phyloP scores from a whole-genome alignment of 2,113 vertebrate genomes.

The Urocynchramus pylzowi region DNA sequence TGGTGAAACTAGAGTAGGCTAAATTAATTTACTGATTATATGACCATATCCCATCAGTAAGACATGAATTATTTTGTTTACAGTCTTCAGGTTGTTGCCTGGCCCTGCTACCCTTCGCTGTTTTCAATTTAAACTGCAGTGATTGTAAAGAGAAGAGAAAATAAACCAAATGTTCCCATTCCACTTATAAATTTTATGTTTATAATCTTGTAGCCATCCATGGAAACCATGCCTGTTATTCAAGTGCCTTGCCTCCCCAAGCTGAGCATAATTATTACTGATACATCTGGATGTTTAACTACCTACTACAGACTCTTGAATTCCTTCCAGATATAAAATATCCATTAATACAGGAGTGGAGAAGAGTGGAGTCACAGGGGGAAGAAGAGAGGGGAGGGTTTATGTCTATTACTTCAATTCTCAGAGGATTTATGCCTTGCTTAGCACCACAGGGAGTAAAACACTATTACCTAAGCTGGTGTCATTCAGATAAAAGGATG shows the following conservation, averaged over 20 bases:
- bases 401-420: constrained; percentile 39
- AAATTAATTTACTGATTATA: constrained; percentile 78
- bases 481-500: constrained; percentile 14
- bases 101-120: constrained; percentile 72
- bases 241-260: constrained; percentile 63
- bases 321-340: constrained; percentile 66
- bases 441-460: constrained; percentile 44
- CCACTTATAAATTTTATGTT: constrained; percentile 76
- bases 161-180: constrained; percentile 76
- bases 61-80: constrained; percentile 78
- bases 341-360: constrained; percentile 54
- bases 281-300: constrained; percentile 73
- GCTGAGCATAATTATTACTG: constrained; percentile 71
- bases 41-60: constrained; percentile 74
- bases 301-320: constrained; percentile 69
- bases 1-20: constrained; percentile 72
- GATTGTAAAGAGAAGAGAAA: constrained; percentile 74
- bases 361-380: constrained; percentile 48
- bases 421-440: constrained; percentile 57
- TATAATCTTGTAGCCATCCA: constrained; percentile 75
- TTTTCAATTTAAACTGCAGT: constrained; percentile 73
- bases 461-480: constrained; percentile 11
- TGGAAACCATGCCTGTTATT: constrained; percentile 70
- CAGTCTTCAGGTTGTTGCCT: constrained; percentile 73
- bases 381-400: constrained; percentile 33